Base-by-base conservation (phyloP, 2,888 invertebrate species). In the Brachylomia viminalis region DNA sequence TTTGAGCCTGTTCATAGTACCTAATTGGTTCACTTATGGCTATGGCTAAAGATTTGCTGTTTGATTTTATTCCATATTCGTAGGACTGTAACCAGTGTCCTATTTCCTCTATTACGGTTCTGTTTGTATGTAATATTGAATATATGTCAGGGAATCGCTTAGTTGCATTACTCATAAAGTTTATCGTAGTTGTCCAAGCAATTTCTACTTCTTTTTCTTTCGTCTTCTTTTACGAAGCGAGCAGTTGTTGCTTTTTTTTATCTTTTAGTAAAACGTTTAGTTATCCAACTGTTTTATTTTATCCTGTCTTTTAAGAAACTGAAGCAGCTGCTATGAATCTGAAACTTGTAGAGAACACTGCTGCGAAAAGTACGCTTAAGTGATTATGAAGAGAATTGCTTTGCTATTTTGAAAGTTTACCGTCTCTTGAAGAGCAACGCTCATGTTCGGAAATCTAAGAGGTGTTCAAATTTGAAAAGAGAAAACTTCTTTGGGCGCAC, bases 251-350 rank as follows among this genome's bases (percentile, higher is more conserved):
- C 1, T 49, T 17, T 11, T 17, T 11, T 52, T 42, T 49, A 27
- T 17, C 10, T 66, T 52, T 72, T 56, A 33, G 10, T 45, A 10
- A 42, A 54, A 45, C 20, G n/a, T 56, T 71, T 11, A 45, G 20
- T 33, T 56, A n/a, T n/a, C 30, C n/a, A 70, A 56, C 17, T 0
- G 2, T n/a, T 49, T 59, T 27, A 5, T 10, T 30, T 23, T 8
- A 5, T 47, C 10, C 10, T 65, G 23, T 66, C 17, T 67, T 47
- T 42, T 27, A 49, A n/a, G 42, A 49, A 72, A 72, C 30, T 52
- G 17, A n/a, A 33, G 74, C 30, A 52, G 59, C n/a, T 38, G 58
- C 72, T n/a, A 59, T 61, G 61, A 73, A 45, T 52, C 30, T 30
- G 20, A 30, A 61, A 52, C 30, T 61, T 52, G 13, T n/a, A n/a